Base-by-base conservation (phyloP, 2,797 vertebrate species). In the Helostoma temminkii region DNA sequence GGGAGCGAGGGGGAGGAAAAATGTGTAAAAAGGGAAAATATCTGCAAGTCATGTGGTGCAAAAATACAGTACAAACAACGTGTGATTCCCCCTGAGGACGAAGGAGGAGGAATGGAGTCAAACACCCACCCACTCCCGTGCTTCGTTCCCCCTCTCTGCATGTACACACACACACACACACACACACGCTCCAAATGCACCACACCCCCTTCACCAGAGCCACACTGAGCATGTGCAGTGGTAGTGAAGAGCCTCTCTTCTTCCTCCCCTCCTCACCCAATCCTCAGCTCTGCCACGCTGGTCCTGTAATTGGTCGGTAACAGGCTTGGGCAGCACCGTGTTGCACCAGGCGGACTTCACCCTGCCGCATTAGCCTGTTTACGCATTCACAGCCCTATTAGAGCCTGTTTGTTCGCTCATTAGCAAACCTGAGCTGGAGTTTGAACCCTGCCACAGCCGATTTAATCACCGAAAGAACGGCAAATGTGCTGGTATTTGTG, bases 1-100 rank as follows among this genome's bases (percentile, higher is more conserved):
- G 9, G 16, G n/a, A 2, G n/a, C 1, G 24, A 2, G 1, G 26
- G 3, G 36, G 36, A 18, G 21, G 18, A 34, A 24, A 78, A 71
- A 66, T 75, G 72, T 79, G 81, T 37, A 73, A 74, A 75, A 63
- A 54, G 15, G 19, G 19, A 45, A 63, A 80, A 83, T 90, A 88
- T 90, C 83, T 90, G 90, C 90, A 91, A 90, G 88, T 92, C 89
- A 91, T 89, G 87, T 90, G 88, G 84, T 82, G 84, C 76, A 85
- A 54, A 86, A 81, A 85, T 86, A 88, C 82, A 86, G 84, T 90
- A 90, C 81, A 89, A 85, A 86, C 84, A 87, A 74, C 58, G 84
- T 81, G 74, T 85, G 87, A 80, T 85, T 73, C 78, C 76, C 65
- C 71, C 7, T n/a, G 80, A 81, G 79, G 76, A 81, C 41, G 54